A percentile compares a stretch with the other conserved stretches of the same genome.
These are phyloP conservation scores for Megaleporinus macrocephalus DNA, from an alignment of 2,113 vertebrate species.

Conservation along the genomic window DNA sequence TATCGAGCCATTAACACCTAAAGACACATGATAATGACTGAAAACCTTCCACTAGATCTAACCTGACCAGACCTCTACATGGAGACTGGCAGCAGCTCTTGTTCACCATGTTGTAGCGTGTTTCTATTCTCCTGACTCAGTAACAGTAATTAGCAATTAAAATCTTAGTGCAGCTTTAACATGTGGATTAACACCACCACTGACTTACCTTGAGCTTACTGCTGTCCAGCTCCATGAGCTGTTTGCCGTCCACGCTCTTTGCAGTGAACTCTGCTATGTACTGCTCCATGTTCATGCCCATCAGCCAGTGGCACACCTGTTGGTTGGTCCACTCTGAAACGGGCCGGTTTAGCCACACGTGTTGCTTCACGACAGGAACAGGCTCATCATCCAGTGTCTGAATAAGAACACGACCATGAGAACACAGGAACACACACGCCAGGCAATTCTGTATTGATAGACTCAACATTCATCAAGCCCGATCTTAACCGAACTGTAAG, in stretches of 20 bases:
- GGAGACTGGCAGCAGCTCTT: too few species aligned
- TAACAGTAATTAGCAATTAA: too few species aligned
- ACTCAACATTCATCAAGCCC: too few species aligned
- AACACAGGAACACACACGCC: slow-evolving; percentile 2
- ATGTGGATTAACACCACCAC: too few species aligned
- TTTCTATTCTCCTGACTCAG: too few species aligned
- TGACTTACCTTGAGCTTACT: slow-evolving; percentile 84
- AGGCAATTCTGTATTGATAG: neutral
- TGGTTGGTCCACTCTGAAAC: slow-evolving; percentile 84
- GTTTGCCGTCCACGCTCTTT: slow-evolving; percentile 79
- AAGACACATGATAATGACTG: too few species aligned
- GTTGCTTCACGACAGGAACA: slow-evolving; percentile 75
- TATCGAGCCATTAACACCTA: too few species aligned
- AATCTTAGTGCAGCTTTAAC: too few species aligned
- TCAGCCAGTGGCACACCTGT: slow-evolving; percentile 86
- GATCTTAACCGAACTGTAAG: too few species aligned
- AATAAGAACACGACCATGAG: slow-evolving; percentile 12
- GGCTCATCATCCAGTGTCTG: slow-evolving; percentile 84
- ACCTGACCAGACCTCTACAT: too few species aligned
- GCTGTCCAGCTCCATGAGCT: slow-evolving; percentile 83
- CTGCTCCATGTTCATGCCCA: slow-evolving; percentile 86
- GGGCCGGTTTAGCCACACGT: slow-evolving; percentile 83
- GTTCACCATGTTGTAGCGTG: too few species aligned
- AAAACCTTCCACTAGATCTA: too few species aligned
- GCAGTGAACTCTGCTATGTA: slow-evolving; percentile 79